These are phyloP conservation scores for Betta splendens DNA, from an alignment of 2,797 vertebrate genomes.

Conservation along the genomic window DNA sequence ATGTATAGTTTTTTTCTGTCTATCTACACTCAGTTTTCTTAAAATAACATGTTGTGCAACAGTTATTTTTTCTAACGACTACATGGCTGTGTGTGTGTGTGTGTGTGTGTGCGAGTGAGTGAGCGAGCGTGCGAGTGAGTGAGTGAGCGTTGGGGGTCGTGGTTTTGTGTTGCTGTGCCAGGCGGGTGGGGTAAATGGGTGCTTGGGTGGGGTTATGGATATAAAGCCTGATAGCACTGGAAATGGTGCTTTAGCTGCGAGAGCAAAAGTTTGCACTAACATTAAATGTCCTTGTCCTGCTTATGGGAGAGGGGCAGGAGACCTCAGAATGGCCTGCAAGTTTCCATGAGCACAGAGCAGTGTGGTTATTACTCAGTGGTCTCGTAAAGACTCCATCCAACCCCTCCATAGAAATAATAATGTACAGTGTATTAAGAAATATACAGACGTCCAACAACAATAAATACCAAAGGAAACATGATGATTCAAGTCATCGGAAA, in stretches of 20 bases:
- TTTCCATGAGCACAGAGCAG: slow-evolving; percentile 73
- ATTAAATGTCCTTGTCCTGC: slow-evolving; percentile 82
- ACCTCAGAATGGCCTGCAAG: slow-evolving; percentile 78
- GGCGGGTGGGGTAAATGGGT: slow-evolving; percentile 68
- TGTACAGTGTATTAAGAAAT: slow-evolving; percentile 63
- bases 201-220: slow-evolving; percentile 75
- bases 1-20: slow-evolving; percentile 61
- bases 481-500: slow-evolving; percentile 58
- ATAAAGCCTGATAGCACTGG: slow-evolving; percentile 86
- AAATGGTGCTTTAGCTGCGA: slow-evolving; percentile 85
- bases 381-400: slow-evolving; percentile 70
- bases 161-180: slow-evolving; percentile 71
- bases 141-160: slow-evolving; percentile 38
- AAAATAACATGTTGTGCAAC: slow-evolving; percentile 68
- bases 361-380: slow-evolving; percentile 68
- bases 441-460: slow-evolving; percentile 63
- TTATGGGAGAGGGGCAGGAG: slow-evolving; percentile 75
- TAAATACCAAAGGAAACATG: slow-evolving; percentile 75
- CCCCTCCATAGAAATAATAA: slow-evolving; percentile 59
- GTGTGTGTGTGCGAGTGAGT: not conserved
- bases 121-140: not conserved
- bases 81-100: slow-evolving; percentile 53
- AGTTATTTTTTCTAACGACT: slow-evolving; percentile 64
- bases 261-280: slow-evolving; percentile 88
- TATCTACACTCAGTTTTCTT: slow-evolving; percentile 56